Percentiles rank a stretch among this genome's conserved stretches.
Conservation (phyloP, 2,113 vertebrate species). For the Mus spicilegus region DNA sequence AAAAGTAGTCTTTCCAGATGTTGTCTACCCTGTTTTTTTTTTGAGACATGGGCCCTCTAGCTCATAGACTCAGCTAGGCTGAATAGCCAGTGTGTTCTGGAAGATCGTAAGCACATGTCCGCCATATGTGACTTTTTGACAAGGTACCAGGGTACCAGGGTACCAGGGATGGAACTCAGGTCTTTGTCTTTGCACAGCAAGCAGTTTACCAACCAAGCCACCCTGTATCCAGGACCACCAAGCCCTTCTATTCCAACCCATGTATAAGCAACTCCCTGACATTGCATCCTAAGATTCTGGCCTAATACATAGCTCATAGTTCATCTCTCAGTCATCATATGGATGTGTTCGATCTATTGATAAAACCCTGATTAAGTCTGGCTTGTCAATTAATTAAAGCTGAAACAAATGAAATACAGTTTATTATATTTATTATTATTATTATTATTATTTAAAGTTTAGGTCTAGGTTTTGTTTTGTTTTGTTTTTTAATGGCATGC, state of each 20-base stretch:
- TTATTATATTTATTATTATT: conserved; percentile 74
- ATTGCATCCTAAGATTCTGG: not conserved
- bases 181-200: not conserved
- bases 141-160: not conserved
- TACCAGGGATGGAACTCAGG: not conserved
- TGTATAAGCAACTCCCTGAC: accelerated
- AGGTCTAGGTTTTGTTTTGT: not conserved
- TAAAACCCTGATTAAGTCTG: conserved; percentile 78
- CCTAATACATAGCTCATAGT: conserved; percentile 4
- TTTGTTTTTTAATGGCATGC: conserved; percentile 60
- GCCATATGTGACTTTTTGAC: not conserved
- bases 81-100: no score
- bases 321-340: conserved; percentile 42
- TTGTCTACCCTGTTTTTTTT: not conserved
- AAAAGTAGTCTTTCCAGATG: not conserved
- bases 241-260: accelerated
- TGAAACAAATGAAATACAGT: conserved; percentile 82
- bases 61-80: not conserved
- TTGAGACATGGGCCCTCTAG: not conserved
- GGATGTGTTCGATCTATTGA: conserved; percentile 64
- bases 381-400: conserved; percentile 85
- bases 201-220: not conserved
- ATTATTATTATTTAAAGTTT: conserved; percentile 81
- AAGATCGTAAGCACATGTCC: not conserved
- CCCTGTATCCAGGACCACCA: no score